Conservation (phyloP, 2,113 vertebrate genomes). For the Thamnaconus septentrionalis region DNA sequence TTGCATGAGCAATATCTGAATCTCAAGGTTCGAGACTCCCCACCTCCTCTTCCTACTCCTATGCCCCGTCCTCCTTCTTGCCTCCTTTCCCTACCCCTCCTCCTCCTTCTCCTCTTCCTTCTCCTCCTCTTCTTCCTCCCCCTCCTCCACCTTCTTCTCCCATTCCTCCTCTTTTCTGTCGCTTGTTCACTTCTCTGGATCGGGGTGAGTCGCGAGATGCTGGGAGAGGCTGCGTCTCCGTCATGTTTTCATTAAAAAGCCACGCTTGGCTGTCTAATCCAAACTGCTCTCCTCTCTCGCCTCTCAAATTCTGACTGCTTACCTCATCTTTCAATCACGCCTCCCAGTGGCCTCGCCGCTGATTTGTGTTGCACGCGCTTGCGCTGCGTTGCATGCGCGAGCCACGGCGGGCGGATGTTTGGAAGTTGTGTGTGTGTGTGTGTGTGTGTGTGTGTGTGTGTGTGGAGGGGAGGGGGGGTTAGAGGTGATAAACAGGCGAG, state of each 20-base stretch:
- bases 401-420: conserved; percentile 6
- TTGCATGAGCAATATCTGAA: conserved; percentile 55
- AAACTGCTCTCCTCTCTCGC: conserved; percentile 60
- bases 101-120: too few relatives aligned
- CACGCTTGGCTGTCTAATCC: conserved; percentile 79
- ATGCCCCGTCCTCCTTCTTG: not conserved
- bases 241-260: conserved; percentile 82
- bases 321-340: conserved; percentile 69
- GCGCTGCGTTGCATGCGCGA: conserved; percentile 4
- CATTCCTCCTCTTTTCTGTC: too few relatives aligned
- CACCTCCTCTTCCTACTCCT: not conserved
- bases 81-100: conserved; percentile 4
- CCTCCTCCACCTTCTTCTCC: too few relatives aligned
- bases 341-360: conserved; percentile 28
- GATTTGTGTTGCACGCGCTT: not conserved
- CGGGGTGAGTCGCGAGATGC: conserved; percentile 24
- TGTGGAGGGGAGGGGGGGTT: conserved; percentile 31
- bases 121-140: too few relatives aligned
- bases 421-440: not conserved
- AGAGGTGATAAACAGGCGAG: conserved; percentile 41
- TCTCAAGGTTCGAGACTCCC: conserved; percentile 31
- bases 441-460: not conserved
- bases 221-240: conserved; percentile 49
- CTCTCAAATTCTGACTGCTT: conserved; percentile 71
- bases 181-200: not conserved